Percentiles rank a stretch among this genome's conserved stretches.
Conservation (phyloP, 2,888 invertebrate species). For the Monochamus alternatus region DNA sequence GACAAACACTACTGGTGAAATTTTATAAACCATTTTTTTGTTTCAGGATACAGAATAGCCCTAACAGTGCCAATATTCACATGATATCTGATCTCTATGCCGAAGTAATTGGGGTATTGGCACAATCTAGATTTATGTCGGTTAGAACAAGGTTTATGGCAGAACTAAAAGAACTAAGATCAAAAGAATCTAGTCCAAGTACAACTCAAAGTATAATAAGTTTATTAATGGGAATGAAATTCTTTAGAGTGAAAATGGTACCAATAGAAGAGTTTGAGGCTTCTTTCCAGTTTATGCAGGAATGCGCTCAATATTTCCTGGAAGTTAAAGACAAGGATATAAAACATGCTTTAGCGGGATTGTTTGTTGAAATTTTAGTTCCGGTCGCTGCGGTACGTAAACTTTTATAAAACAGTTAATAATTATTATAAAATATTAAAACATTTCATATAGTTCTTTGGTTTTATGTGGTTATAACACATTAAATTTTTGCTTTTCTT, state of each 20-base stretch:
- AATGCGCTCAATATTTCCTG: constrained; percentile 97
- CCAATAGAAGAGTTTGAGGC: constrained; percentile 99
- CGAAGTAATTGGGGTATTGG: constrained; percentile 96
- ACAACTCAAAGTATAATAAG: constrained; percentile 96
- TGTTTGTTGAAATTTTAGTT: constrained; percentile 98
- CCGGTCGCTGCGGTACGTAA: constrained; percentile 93
- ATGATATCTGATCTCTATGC: constrained; percentile 98
- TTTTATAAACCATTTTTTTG: too few relatives aligned
- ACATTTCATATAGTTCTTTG: too few relatives aligned
- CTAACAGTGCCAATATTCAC: constrained; percentile 96
- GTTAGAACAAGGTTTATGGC: constrained; percentile 93
- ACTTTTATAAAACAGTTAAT: too few relatives aligned
- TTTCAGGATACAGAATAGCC: constrained; percentile 87
- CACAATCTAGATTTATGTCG: constrained; percentile 93
- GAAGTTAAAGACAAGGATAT: constrained; percentile 99
- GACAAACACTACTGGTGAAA: too few relatives aligned
- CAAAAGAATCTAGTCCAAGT: constrained; percentile 91
- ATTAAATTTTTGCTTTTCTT: too few relatives aligned
- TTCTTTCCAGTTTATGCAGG: constrained; percentile 98
- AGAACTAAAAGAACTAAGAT: constrained; percentile 88
- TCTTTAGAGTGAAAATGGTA: constrained; percentile 96
- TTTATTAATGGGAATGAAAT: constrained; percentile 99
- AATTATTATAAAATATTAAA: too few relatives aligned
- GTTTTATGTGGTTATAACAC: too few relatives aligned
- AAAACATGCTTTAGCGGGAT: constrained; percentile 96